Evolutionary conservation across 1,140 invertebrate species (phyloP).

Genomic region (Leptinotarsa defecta): DNA sequence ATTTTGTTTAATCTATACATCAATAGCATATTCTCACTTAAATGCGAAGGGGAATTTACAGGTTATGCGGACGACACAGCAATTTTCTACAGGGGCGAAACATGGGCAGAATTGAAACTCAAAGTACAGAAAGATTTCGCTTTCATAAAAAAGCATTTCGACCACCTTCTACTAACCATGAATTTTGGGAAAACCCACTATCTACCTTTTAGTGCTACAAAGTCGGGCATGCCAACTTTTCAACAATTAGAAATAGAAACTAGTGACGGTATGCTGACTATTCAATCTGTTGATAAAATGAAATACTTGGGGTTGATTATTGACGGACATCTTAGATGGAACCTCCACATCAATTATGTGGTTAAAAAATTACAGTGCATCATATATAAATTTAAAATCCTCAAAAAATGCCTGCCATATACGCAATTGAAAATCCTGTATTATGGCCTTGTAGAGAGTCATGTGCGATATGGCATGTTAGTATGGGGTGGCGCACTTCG

Average conservation of each 20-base stretch:
- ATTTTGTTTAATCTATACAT: slow-evolving; percentile 25
- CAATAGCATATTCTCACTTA: slow-evolving; percentile 11
- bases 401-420: slow-evolving; percentile 7
- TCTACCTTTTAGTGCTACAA: slow-evolving; percentile 13
- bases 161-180: slow-evolving; percentile 13
- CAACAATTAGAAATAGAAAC: background rate
- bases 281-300: slow-evolving; percentile 11
- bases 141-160: slow-evolving; percentile 7
- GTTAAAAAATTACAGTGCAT: slow-evolving; percentile 19
- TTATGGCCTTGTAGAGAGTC: slow-evolving; percentile 12
- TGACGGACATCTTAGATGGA: slow-evolving; percentile 12
- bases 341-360: slow-evolving; percentile 12
- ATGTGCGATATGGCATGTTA: slow-evolving; percentile 14
- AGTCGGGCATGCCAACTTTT: background rate
- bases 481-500: slow-evolving; percentile 12
- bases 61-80: slow-evolving; percentile 22
- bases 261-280: background rate
- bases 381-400: slow-evolving; percentile 5
- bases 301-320: slow-evolving; percentile 25
- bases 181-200: slow-evolving; percentile 17
- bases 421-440: slow-evolving; percentile 18
- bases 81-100: slow-evolving; percentile 6
- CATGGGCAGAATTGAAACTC: background rate
- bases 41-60: background rate
- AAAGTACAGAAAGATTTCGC: background rate